Evolutionary conservation across 2,888 invertebrate genomes (phyloP).

Genomic region (Timema podura): DNA sequence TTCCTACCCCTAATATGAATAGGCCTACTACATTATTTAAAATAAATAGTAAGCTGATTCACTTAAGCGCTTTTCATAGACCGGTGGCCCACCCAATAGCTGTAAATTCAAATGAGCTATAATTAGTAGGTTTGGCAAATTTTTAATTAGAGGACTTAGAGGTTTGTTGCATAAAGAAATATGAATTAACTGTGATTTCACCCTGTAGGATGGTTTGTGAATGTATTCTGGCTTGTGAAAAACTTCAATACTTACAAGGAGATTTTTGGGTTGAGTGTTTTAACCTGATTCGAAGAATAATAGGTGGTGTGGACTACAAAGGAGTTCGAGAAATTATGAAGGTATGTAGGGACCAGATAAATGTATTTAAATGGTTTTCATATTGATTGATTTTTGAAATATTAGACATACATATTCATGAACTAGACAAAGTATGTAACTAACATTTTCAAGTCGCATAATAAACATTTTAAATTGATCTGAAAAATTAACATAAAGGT

Average conservation of each 20-base stretch:
- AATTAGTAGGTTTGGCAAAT: too few species aligned
- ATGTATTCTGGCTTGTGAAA: constrained; percentile 76
- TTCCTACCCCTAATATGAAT: too few species aligned
- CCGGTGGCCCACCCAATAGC: too few species aligned
- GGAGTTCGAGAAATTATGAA: constrained; percentile 92
- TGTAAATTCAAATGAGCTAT: too few species aligned
- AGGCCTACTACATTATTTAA: too few species aligned
- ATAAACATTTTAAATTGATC: not conserved
- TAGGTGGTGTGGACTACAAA: constrained; percentile 92
- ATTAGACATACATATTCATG: not conserved
- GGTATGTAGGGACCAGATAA: constrained; percentile 46
- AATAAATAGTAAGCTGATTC: too few species aligned
- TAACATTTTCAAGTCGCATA: not conserved
- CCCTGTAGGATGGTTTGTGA: constrained; percentile 75
- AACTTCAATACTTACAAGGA: constrained; percentile 72
- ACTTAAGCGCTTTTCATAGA: too few species aligned
- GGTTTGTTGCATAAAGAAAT: too few species aligned
- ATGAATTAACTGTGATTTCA: too few species aligned
- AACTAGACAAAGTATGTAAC: constrained; percentile 1
- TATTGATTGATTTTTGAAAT: too few species aligned
- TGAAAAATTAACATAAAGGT: not conserved
- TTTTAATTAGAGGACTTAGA: too few species aligned
- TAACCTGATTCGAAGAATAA: constrained; percentile 74
- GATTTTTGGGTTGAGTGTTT: constrained; percentile 91
- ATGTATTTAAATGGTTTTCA: not conserved